phyloP scores from a whole-genome alignment of 1,140 invertebrate genomes.

The Dinoponera quadriceps region DNA sequence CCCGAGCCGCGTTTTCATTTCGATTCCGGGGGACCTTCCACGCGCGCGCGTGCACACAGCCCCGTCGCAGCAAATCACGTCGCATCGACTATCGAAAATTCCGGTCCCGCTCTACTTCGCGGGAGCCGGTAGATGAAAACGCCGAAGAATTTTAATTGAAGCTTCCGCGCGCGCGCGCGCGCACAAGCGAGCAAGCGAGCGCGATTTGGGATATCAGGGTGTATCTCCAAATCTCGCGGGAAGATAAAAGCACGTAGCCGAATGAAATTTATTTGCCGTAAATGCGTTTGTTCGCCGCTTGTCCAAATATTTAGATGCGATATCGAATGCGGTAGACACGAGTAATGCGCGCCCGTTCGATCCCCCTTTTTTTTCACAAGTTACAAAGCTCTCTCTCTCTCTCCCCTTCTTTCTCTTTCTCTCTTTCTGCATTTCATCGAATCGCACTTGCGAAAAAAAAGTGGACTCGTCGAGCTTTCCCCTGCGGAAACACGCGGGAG shows the following conservation, averaged over 20 bases:
- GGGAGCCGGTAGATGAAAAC: constrained; percentile 62
- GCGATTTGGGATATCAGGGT: neutral
- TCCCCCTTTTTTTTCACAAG: neutral
- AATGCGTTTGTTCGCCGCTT: neutral
- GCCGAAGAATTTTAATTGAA: constrained; percentile 63
- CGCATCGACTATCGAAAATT: constrained; percentile 45
- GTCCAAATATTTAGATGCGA: neutral
- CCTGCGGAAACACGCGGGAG: neutral
- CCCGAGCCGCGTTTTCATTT: constrained; percentile 80
- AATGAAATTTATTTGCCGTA: constrained; percentile 4
- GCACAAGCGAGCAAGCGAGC: no score
- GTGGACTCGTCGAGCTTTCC: no score
- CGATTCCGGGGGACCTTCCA: constrained; percentile 73
- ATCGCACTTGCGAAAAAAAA: neutral
- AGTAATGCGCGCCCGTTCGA: neutral
- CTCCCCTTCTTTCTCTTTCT: neutral
- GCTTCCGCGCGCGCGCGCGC: neutral
- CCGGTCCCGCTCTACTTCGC: constrained; percentile 15
- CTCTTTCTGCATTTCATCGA: neutral
- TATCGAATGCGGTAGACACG: neutral
- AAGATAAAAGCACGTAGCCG: neutral
- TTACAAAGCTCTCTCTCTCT: no score
- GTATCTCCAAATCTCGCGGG: constrained; percentile 28
- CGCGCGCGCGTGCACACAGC: neutral
- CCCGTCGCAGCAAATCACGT: constrained; percentile 21